Evolutionary conservation across 2,113 vertebrate genomes (phyloP), one percentile per base, ranked within the genome.

Genomic region (Nannobrachium achirus): DNA sequence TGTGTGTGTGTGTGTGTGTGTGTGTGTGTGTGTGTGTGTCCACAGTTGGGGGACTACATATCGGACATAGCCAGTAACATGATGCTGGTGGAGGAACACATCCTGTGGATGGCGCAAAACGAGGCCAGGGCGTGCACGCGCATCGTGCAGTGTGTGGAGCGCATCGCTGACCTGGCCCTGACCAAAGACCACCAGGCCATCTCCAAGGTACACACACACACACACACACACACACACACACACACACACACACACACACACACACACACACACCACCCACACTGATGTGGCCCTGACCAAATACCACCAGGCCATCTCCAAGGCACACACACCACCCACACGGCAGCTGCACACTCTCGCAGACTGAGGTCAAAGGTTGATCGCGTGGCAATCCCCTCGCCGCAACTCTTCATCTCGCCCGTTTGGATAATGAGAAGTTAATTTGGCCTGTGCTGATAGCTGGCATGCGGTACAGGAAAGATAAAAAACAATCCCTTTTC

Each of bases 31-130:
- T 20, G 50, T 67, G 8, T 64, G 45, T 46, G 19, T 69, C 2
- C 62, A 0, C 89, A 97, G 96, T 74, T 96, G 66, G 92, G 91
- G 7, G 93, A 93, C 84, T 90, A 91, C 53, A 89, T 97, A 25
- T 88, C 92, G 15, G 94, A 95, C 83, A 94, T 96, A 60, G 94
- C 94, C 75, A 97, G 95, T 72, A 95, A 95, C 82, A 91, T 95
- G 83, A 97, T 98, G 96, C 80, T 92, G 14, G 94, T 94, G 8
- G 95, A 96, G 82, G 95, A 97, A 65, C 94, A 95, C 0, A 85
- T 95, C 15, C 70, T 97, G 78, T 96, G 95, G 95, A 94, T 95
- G 93, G 94, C 95, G 11, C 96, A 97, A 76, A 95, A 92, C 3
- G 94, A 96, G 78, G 93, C 94, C 45, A 86, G 92, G 71, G 96